Evolutionary conservation across 2,888 invertebrate species (phyloP).

Genomic region (Aspidapion aeneum): DNA sequence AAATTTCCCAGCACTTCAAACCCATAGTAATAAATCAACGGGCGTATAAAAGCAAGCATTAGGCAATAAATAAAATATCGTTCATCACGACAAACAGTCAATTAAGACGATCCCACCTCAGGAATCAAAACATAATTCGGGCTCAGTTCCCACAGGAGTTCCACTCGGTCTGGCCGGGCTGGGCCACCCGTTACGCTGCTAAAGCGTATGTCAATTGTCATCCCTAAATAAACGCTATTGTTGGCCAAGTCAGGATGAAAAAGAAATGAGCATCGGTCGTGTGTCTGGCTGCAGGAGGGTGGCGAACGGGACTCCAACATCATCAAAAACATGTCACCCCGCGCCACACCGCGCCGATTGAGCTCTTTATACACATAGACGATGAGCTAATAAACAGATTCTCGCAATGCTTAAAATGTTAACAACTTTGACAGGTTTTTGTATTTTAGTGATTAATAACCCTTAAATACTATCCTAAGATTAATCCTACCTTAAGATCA

Average conservation of each 20-base stretch:
- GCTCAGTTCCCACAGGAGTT: conserved; percentile 40
- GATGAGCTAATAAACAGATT: not conserved
- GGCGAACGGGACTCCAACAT: conserved; percentile 5
- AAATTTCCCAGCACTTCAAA: no score
- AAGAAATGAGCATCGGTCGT: conserved; percentile 47
- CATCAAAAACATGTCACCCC: not conserved
- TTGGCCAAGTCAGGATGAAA: conserved; percentile 33
- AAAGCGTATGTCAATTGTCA: conserved; percentile 49
- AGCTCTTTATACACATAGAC: not conserved
- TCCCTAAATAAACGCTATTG: conserved; percentile 46
- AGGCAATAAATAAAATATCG: not conserved
- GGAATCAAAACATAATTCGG: conserved; percentile 40
- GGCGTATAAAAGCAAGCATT: no score
- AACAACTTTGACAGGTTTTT: no score
- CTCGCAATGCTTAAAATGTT: not conserved
- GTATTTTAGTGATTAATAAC: no score
- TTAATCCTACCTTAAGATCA: no score
- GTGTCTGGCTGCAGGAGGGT: conserved; percentile 30
- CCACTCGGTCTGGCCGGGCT: conserved; percentile 30
- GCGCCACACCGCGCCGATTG: not conserved
- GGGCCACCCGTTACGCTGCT: conserved; percentile 34
- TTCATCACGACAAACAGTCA: not conserved
- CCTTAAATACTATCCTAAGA: no score
- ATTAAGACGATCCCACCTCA: conserved; percentile 34
- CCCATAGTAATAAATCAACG: no score